Conservation (phyloP, 2,797 vertebrate species). For the Ficedula albicollis region DNA sequence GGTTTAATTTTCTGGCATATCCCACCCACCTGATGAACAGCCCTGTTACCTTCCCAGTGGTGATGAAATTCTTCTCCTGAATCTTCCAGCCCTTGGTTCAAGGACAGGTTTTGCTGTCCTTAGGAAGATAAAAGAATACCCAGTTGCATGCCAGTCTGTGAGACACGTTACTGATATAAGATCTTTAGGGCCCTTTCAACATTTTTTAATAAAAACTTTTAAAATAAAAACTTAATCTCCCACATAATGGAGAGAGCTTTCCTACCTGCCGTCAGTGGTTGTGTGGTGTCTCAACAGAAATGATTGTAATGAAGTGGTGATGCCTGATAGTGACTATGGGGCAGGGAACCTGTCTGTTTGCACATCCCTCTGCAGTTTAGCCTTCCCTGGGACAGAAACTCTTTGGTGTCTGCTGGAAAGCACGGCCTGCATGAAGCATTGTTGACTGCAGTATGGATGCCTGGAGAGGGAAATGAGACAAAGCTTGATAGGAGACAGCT, state of each 20-base stretch:
- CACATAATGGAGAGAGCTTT: accelerated
- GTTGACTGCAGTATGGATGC: background rate
- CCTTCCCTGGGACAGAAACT: background rate
- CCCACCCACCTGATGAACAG: background rate
- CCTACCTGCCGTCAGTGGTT: background rate
- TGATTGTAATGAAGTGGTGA: background rate
- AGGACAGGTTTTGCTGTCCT: background rate
- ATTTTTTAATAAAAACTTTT: background rate
- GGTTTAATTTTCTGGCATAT: background rate
- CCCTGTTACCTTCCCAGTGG: background rate
- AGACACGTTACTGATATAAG: accelerated
- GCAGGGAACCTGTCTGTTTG: background rate
- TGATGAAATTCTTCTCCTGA: background rate
- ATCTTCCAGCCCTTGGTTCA: background rate
- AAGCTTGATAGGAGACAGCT: background rate
- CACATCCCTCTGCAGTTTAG: background rate
- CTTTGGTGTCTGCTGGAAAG: background rate
- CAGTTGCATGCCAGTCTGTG: background rate
- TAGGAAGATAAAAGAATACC: background rate
- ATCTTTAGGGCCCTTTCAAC: background rate
- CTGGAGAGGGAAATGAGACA: background rate
- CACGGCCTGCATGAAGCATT: background rate
- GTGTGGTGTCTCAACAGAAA: background rate
- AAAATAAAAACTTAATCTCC: background rate
- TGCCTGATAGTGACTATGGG: background rate